phyloP scores from a whole-genome alignment of 2,888 invertebrate species.

The Conistra vaccinii region DNA sequence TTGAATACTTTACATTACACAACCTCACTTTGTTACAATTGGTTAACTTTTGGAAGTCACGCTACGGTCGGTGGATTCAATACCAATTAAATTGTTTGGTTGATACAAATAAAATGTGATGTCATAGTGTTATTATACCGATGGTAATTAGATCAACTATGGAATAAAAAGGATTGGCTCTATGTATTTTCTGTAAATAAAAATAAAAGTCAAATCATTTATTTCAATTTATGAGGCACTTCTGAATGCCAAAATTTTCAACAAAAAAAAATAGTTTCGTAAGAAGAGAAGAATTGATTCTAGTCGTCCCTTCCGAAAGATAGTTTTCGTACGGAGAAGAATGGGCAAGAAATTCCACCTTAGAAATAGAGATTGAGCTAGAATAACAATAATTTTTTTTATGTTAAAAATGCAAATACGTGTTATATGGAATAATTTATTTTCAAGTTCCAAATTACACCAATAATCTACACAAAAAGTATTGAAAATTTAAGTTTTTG shows the following conservation, averaged over 20 bases:
- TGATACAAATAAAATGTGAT: conserved; percentile 18
- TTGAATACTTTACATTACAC: conserved; percentile 16
- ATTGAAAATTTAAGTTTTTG: background rate
- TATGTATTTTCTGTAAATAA: background rate
- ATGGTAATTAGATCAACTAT: conserved; percentile 24
- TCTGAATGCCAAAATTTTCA: too few relatives aligned
- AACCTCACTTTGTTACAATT: conserved; percentile 42
- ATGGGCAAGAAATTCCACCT: too few relatives aligned
- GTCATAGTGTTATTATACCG: conserved; percentile 25
- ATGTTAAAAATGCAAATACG: background rate
- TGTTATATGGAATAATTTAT: background rate
- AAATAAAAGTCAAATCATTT: too few relatives aligned
- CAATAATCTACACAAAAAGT: background rate
- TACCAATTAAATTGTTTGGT: conserved; percentile 46
- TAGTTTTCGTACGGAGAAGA: too few relatives aligned
- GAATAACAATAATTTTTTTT: background rate
- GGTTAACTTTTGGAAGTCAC: conserved; percentile 37
- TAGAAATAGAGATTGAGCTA: background rate
- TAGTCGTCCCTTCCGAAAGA: too few relatives aligned
- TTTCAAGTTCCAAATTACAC: background rate
- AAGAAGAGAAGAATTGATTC: too few relatives aligned
- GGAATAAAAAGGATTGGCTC: conserved; percentile 8
- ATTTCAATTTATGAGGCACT: too few relatives aligned
- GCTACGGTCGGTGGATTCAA: conserved; percentile 47
- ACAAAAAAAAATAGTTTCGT: too few relatives aligned